Evolutionary conservation across 2,797 vertebrate genomes (phyloP), one percentile per base, ranked within the genome.

Genomic region (Chlorospingus semifuscus): DNA sequence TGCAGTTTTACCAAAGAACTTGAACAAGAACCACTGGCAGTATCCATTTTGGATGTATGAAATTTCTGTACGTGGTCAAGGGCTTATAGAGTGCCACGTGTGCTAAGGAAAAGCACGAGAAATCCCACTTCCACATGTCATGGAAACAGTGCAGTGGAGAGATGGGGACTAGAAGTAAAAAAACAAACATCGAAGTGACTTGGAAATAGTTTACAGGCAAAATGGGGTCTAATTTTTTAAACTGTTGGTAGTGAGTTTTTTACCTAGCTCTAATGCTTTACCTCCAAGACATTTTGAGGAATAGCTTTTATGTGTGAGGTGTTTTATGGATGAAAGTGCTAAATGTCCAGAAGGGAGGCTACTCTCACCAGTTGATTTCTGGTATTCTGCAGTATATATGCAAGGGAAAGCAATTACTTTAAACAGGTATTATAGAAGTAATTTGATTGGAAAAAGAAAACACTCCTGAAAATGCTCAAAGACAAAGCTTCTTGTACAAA

Each of bases 341-440:
- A 79, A 92, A 39, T 68, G 57, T 44, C 78, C 79, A 65, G 41
- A 71, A 83, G 60, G 68, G 83, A 80, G 71, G 79, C 39, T 80
- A 75, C 39, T 68, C 65, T 70, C 69, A 75, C 27, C 23, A 69
- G 44, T 61, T 83, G 42, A 50, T 92, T 92, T 92, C 55, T 78
- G 69, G 47, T 20, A 71, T 81, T 78, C 57, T 65, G 36, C 13
- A 52, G 88, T 52, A 81, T 44, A 71, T 49, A 69, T 92, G 53
- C 61, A 88, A 74, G n/a, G 42, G 29, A 87, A 87, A 92, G 16
- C 26, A 74, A 78, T 57, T 15, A 83, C 85, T 95, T 90, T 83
- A 85, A 86, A 60, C 46, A 85, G 15, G 42, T 53, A 86, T 83
- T 91, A 57, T 91, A 91, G 88, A 81, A 15, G 7, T 12, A 13